Conservation (phyloP, 2,113 vertebrate genomes). For the sheep (Ovis aries) region ARS-UI_Ramb_v3.0 NC_056079.1:43585501-43586000, state of each 20-base stretch:
- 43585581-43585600: background rate
- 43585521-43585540: background rate
- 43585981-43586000: background rate
- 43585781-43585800: background rate
- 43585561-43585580: background rate
- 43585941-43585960: background rate
- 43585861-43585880: background rate
- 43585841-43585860: background rate
- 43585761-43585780: background rate
- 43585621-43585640: fast-evolving
- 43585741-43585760: background rate
- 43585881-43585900: background rate
- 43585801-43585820: background rate
- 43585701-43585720: background rate
- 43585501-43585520: background rate
- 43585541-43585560: background rate
- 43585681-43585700: background rate
- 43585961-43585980: background rate
- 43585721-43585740: background rate
- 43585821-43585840: background rate
- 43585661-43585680: background rate
- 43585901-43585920: background rate
- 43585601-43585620: background rate
- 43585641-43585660: background rate
- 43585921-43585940: background rate